Evolutionary conservation across 1,140 invertebrate species (phyloP).

Genomic region (Zaprionus ornatus): DNA sequence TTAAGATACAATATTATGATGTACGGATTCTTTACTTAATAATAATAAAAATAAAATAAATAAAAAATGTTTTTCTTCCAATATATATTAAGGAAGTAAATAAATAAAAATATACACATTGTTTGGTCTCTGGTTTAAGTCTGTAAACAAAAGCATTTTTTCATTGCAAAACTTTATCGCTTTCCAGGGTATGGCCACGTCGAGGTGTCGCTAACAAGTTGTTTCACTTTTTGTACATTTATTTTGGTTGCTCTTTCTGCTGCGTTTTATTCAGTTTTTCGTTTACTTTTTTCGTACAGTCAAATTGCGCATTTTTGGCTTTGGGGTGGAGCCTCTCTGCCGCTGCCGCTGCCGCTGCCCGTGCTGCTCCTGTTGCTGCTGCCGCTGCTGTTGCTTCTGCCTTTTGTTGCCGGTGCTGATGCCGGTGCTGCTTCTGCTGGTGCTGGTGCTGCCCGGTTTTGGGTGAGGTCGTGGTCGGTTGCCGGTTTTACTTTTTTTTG

Average conservation of each 20-base stretch:
- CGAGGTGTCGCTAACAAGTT: conserved; percentile 45
- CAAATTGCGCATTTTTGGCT: conserved; percentile 81
- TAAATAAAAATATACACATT: background rate
- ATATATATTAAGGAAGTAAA: background rate
- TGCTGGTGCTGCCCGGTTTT: conserved; percentile 66
- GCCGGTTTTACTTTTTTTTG: conserved; percentile 71
- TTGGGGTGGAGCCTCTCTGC: conserved; percentile 72
- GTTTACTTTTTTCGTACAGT: conserved; percentile 71
- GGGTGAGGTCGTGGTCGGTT: conserved; percentile 80
- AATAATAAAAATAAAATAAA: too few relatives aligned
- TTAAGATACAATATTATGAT: too few relatives aligned
- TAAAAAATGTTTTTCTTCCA: too few relatives aligned
- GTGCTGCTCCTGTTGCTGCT: conserved; percentile 27
- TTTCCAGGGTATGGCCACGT: conserved; percentile 39
- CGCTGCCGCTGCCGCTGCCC: conserved; percentile 3
- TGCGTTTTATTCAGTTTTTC: conserved; percentile 68
- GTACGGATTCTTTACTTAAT: too few relatives aligned
- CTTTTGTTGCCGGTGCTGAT: conserved; percentile 39
- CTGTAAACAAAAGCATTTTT: too few relatives aligned
- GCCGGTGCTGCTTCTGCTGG: conserved; percentile 23
- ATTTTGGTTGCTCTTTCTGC: conserved; percentile 80
- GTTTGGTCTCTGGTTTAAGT: too few relatives aligned
- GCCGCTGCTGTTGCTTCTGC: conserved; percentile 32
- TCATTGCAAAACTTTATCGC: too few relatives aligned
- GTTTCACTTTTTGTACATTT: conserved; percentile 52